phyloP scores from a whole-genome alignment of 2,888 invertebrate genomes.

The Bombylius discolor region DNA sequence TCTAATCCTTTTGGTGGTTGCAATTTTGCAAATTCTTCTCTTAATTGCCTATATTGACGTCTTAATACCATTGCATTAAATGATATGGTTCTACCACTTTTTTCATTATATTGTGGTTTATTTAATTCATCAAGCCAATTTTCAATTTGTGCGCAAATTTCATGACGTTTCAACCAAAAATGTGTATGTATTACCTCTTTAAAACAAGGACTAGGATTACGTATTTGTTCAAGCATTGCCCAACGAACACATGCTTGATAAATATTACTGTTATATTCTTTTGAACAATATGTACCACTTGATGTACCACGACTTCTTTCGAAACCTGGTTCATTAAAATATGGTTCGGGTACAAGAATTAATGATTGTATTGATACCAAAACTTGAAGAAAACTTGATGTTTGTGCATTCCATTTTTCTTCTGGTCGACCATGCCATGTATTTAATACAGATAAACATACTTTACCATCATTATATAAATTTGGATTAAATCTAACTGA shows the following conservation, averaged over 20 bases:
- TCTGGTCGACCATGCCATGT: slow-evolving; percentile 95
- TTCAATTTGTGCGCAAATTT: slow-evolving; percentile 78
- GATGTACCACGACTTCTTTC: slow-evolving; percentile 81
- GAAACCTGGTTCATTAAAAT: slow-evolving; percentile 91
- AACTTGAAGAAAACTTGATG: slow-evolving; percentile 82
- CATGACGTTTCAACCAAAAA: slow-evolving; percentile 87
- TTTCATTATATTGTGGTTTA: slow-evolving; percentile 57
- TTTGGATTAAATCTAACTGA: slow-evolving; percentile 87
- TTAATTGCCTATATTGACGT: slow-evolving; percentile 69
- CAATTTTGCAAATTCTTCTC: slow-evolving; percentile 75
- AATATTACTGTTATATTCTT: slow-evolving; percentile 91
- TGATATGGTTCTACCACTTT: slow-evolving; percentile 63
- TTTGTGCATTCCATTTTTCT: slow-evolving; percentile 95
- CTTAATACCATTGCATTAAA: slow-evolving; percentile 62
- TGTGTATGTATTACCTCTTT: slow-evolving; percentile 85
- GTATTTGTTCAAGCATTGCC: slow-evolving; percentile 91
- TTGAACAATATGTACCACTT: slow-evolving; percentile 75
- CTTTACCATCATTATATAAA: slow-evolving; percentile 90
- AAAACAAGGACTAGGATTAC: slow-evolving; percentile 82
- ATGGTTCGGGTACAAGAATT: slow-evolving; percentile 84
- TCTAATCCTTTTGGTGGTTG: slow-evolving; percentile 64
- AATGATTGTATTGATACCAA: slow-evolving; percentile 86
- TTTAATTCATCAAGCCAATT: slow-evolving; percentile 84
- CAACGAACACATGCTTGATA: slow-evolving; percentile 89
- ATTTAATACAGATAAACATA: slow-evolving; percentile 86